These are phyloP conservation scores for Suillia variegata DNA, from an alignment of 2,888 invertebrate species.

Conservation along the genomic window DNA sequence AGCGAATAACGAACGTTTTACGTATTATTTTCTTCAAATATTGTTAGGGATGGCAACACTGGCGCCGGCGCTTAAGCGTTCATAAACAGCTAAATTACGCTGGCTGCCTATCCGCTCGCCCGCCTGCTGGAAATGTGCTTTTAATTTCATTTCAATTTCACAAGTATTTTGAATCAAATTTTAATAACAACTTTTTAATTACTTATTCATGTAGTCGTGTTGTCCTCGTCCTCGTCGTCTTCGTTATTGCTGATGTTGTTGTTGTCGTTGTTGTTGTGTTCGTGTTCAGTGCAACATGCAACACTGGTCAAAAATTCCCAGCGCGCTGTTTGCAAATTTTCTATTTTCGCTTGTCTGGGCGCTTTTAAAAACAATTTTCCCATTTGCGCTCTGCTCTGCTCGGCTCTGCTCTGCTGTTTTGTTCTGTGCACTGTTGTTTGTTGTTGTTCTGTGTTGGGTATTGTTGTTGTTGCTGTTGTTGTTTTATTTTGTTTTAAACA, in stretches of 20 bases:
- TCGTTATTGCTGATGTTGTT: too few species aligned
- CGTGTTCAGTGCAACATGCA: too few species aligned
- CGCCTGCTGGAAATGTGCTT: too few species aligned
- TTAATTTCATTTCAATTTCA: constrained; percentile 13
- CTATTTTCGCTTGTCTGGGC: constrained; percentile 2
- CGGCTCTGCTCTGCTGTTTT: too few species aligned
- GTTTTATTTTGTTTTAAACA: constrained; percentile 21
- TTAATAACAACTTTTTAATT: constrained; percentile 52
- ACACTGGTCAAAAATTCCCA: neutral
- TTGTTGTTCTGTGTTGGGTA: neutral
- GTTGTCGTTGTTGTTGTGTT: too few species aligned
- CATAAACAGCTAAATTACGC: constrained; percentile 14
- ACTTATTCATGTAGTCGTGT: constrained; percentile 53
- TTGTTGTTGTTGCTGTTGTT: neutral
- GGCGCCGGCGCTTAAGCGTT: too few species aligned
- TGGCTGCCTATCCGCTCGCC: too few species aligned
- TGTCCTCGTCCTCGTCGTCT: too few species aligned
- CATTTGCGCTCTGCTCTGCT: too few species aligned
- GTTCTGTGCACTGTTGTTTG: neutral
- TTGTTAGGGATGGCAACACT: too few species aligned
- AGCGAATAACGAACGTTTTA: too few species aligned
- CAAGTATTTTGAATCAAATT: constrained; percentile 46
- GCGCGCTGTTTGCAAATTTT: neutral
- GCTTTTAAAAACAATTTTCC: neutral
- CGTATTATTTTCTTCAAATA: too few species aligned